Evolutionary conservation across 2,888 invertebrate species (phyloP), one percentile per base, ranked within the genome.

Genomic region (Subacronicta megacephala): DNA sequence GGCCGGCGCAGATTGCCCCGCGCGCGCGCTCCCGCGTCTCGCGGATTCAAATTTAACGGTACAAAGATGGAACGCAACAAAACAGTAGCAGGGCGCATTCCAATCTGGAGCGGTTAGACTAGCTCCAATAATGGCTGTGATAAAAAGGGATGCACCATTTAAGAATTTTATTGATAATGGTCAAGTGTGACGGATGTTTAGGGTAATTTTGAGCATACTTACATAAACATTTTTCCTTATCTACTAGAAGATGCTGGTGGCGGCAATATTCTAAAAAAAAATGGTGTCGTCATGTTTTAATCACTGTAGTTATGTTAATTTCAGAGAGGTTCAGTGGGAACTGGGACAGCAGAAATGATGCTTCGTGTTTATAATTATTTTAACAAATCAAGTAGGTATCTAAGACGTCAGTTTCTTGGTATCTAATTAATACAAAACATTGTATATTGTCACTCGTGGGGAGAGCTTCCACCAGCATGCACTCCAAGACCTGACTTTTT

Each of bases 41-140:
- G 80, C 86, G 82, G 85, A 93, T 92, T 91, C 89, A 92, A 91
- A 90, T 89, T 87, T 92, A 93, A 93, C 93, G 93, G 93, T 87
- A 93, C 84, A 75, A 74, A 78, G 71, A 55, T 54, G 88, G 92
- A 90, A 91, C 89, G 92, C 89, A 91, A 91, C 85, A 92, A 92
- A 88, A 89, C 87, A 72, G 71, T 64, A 65, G 63, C 75, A 70
- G 77, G 53, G 75, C 74, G 84, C 90, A 89, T 91, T 90, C 89
- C 89, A 75, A 81, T 81, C 81, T 78, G 82, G 84, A 85, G 77
- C 81, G 75, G 70, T 72, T 69, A 58, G 76, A 81, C 78, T 75
- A 77, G 84, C 78, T 78, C 72, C 77, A 78, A 79, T 82, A 85
- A 80, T 78, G 75, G 78, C 69, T 76, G 77, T 78, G 82, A 82